Evolutionary conservation across 2,797 vertebrate genomes (phyloP), one percentile per base, ranked within the genome.

Genomic region (Sitta carolinensis): DNA sequence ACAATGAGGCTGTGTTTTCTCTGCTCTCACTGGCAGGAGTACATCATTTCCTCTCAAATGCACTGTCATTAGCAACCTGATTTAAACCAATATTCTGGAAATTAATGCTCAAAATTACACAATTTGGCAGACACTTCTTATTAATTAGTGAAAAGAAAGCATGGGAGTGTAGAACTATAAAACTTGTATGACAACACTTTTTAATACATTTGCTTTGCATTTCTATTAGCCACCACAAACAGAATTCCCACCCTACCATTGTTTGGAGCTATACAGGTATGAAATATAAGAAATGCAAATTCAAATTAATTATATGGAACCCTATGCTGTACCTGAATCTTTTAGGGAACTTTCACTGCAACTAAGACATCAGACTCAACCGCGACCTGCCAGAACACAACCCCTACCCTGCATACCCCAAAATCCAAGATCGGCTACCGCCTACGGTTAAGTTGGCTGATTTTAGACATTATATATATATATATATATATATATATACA

Each of bases 1-100:
- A 89, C 63, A 88, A 92, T 91, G 77, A 93, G 48, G 18, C 54
- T 64, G 23, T 74, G 66, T 75, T 78, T 89, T 51, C 58, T 74
- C 38, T 50, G 32, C 29, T 45, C 29, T 74, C 42, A 10, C 11
- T 79, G 67, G 42, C 88, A 80, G 38, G 27, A 59, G 17, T 67
- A 70, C 63, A 54, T 34, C 3, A 38, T 69, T 93, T 93, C 57
- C 74, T 89, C 67, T 72, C 61, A 91, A 80, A 74, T 63, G 90
- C 84, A 51, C 34, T 86, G 84, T 89, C 96, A 93, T 89, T 78
- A 86, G 50, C 67, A 52, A 43, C 43, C 23, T 38, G 52, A 54
- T 89, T 94, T 80, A 82, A 79, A 75, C 11, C n/a, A 74, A 58
- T 58, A 47, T 48, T 52, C 38, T 83, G 51, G 47, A 90, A 93